Conservation (phyloP, 2,888 invertebrate genomes). For the Andricus quercusramuli region DNA sequence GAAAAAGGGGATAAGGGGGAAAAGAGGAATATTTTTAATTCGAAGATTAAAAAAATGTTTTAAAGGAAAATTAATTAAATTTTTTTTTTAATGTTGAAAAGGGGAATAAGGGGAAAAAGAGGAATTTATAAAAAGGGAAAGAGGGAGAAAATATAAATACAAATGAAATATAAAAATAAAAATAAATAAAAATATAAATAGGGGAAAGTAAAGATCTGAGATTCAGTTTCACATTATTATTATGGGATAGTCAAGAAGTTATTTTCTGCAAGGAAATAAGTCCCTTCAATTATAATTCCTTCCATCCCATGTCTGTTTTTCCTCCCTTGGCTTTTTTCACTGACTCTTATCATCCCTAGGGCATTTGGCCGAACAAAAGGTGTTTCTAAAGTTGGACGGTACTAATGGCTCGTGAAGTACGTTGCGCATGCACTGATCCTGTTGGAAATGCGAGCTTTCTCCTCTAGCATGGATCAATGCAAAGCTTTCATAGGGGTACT, state of each 20-base stretch:
- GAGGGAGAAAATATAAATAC: too few relatives aligned
- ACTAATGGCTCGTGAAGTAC: slow-evolving; percentile 38
- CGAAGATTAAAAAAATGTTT: too few relatives aligned
- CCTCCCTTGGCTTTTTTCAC: background rate
- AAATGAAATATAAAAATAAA: too few relatives aligned
- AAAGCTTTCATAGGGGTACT: slow-evolving; percentile 22
- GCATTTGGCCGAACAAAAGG: slow-evolving; percentile 40
- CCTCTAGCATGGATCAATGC: slow-evolving; percentile 25
- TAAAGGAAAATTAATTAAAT: too few relatives aligned
- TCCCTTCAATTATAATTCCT: background rate
- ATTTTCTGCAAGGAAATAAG: background rate
- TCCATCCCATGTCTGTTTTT: background rate
- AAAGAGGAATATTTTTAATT: too few relatives aligned
- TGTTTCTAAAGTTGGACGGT: slow-evolving; percentile 38
- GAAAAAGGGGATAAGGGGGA: too few relatives aligned
- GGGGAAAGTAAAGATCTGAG: too few relatives aligned
- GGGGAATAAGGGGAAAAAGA: too few relatives aligned
- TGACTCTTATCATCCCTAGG: slow-evolving; percentile 23
- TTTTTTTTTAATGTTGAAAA: too few relatives aligned
- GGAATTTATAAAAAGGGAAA: too few relatives aligned
- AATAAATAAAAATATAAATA: too few relatives aligned
- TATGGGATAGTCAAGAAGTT: background rate
- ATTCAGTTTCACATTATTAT: background rate
- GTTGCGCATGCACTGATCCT: slow-evolving; percentile 40
- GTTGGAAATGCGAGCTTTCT: slow-evolving; percentile 22